Evolutionary conservation across 2,888 invertebrate genomes (phyloP), one percentile per base, ranked within the genome.

Genomic region (Cyclophora albipunctata): DNA sequence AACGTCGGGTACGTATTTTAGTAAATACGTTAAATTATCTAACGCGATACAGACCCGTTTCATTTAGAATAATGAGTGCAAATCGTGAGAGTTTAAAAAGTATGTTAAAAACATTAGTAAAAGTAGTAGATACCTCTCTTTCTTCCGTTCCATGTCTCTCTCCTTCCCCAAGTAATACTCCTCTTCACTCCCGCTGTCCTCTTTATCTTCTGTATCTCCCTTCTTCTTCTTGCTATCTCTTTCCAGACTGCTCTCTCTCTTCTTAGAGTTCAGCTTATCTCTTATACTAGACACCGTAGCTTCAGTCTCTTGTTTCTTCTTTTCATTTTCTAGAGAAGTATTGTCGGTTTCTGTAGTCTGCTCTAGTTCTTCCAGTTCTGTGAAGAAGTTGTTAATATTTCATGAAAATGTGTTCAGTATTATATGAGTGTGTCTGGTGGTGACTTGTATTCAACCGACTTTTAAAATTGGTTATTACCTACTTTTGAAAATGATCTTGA

Each of bases 81-180:
- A n/a, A n/a, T n/a, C n/a, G n/a, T n/a, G n/a, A n/a, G n/a, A n/a
- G n/a, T n/a, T n/a, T n/a, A n/a, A n/a, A n/a, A n/a, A n/a, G n/a
- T n/a, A n/a, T n/a, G n/a, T n/a, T n/a, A n/a, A n/a, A n/a, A n/a
- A n/a, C n/a, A n/a, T n/a, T n/a, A n/a, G n/a, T n/a, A n/a, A n/a
- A n/a, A n/a, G n/a, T n/a, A n/a, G n/a, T n/a, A n/a, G 75, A 68
- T 73, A 92, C 92, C 86, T 90, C 77, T 92, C 88, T 74, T 90
- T 90, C 71, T 89, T 84, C 48, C 90, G 87, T 60, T 90, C 90
- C 33, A 91, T 85, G 59, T 90, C 86, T 63, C 87, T 88, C 52
- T 92, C 92, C 61, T 93, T 91, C 42, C 93, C 92, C 34, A 92
- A 78, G 63, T 93, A 92, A 77, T 92, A 91, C 54, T 91, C 88